Evolutionary conservation across 2,113 vertebrate genomes (phyloP).

Genomic region (Archilochus colubris): DNA sequence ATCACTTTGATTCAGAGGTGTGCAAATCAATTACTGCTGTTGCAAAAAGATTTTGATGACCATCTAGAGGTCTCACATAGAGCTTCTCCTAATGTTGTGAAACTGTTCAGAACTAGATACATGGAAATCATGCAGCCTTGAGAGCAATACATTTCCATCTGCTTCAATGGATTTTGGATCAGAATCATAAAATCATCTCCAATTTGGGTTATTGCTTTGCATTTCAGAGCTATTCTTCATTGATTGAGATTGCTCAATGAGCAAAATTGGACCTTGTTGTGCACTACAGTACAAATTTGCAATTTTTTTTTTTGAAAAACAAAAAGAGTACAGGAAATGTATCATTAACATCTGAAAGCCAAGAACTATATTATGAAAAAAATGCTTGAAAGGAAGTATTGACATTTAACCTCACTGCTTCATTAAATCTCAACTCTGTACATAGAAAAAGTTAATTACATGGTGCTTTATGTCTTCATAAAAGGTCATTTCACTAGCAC

Average conservation of each 20-base stretch:
- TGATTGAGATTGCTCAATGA: not conserved
- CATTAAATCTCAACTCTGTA: slow-evolving; percentile 63
- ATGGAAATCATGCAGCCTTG: not conserved
- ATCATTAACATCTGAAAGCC: slow-evolving; percentile 3
- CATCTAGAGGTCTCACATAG: not conserved
- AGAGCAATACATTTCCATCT: not conserved
- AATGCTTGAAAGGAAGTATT: slow-evolving; percentile 17
- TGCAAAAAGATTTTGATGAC: not conserved
- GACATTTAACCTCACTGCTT: slow-evolving; percentile 64
- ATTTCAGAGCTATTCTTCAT: not conserved
- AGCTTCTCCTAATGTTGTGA: not conserved
- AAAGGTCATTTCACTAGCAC: slow-evolving; percentile 56
- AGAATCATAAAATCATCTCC: not conserved
- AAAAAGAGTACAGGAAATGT: not conserved
- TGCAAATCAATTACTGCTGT: not conserved
- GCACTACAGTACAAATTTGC: not conserved
- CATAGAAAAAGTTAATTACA: slow-evolving; percentile 66
- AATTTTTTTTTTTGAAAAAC: not conserved
- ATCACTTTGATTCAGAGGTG: not conserved
- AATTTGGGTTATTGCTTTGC: not conserved
- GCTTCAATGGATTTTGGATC: not conserved
- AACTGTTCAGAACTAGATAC: not conserved
- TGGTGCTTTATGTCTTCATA: slow-evolving; percentile 34
- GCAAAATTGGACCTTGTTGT: not conserved
- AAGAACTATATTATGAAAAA: not conserved